Conservation (phyloP, 2,113 vertebrate species). For the Caracal caracal region DNA sequence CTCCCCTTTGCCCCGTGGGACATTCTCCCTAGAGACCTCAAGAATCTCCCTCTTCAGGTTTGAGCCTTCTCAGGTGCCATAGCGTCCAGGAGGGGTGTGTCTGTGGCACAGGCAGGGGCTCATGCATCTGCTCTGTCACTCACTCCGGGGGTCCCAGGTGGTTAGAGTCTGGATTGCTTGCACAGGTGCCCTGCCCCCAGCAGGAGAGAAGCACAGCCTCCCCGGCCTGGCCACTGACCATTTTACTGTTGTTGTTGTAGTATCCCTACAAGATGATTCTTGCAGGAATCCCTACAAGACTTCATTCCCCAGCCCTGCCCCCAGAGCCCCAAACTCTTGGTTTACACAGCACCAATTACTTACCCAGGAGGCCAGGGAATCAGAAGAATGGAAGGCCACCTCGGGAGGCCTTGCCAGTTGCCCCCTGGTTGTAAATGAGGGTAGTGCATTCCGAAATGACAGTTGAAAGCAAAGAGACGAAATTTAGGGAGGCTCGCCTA, state of each 20-base stretch:
- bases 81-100: background rate
- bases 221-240: background rate
- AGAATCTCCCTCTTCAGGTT: background rate
- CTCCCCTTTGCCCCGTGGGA: background rate
- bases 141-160: background rate
- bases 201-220: background rate
- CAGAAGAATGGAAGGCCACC: background rate
- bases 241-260: background rate
- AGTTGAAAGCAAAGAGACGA: background rate
- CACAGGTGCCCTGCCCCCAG: background rate
- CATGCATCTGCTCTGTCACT: rapidly evolving
- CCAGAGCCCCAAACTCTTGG: background rate
- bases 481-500: background rate
- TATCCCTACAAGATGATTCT: background rate
- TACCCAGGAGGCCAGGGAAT: background rate
- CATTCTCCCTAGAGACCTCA: background rate
- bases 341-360: background rate
- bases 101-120: background rate
- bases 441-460: background rate
- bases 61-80: background rate
- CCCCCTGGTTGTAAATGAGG: background rate
- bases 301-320: background rate
- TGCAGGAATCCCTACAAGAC: background rate
- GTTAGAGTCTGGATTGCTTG: background rate
- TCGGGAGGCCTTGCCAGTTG: background rate